These are phyloP conservation scores for Thalassarche chlororhynchos DNA, from an alignment of 2,113 vertebrate genomes.

Conservation along the genomic window DNA sequence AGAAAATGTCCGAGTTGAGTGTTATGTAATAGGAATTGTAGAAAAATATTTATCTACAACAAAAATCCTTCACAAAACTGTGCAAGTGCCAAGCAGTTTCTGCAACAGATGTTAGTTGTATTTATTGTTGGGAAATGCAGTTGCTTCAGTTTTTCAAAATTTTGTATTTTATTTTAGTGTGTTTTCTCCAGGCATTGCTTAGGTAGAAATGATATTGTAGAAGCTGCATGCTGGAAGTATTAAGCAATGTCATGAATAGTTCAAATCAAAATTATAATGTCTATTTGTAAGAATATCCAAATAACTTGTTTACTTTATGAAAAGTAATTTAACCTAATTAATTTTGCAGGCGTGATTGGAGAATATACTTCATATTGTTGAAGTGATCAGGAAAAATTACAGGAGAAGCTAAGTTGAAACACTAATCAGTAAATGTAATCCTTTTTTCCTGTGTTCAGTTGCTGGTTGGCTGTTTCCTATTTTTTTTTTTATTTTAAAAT, in stretches of 20 bases:
- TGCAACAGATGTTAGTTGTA: constrained; percentile 72
- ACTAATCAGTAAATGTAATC: constrained; percentile 33
- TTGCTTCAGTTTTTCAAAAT: constrained; percentile 54
- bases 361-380: constrained; percentile 47
- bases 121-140: constrained; percentile 49
- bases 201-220: neutral
- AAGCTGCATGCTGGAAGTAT: neutral
- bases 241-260: neutral
- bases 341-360: constrained; percentile 32
- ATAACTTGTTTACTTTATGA: constrained; percentile 32
- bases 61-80: constrained; percentile 48
- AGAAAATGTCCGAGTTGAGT: constrained; percentile 2
- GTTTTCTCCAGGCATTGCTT: constrained; percentile 10
- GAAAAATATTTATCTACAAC: constrained; percentile 49
- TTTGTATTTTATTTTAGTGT: neutral
- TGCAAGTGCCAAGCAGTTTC: constrained; percentile 63
- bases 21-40: constrained; percentile 1
- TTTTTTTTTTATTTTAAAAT: neutral
- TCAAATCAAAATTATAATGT: neutral
- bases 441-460: neutral
- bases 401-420: constrained; percentile 28
- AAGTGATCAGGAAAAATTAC: constrained; percentile 27
- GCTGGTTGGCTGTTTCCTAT: neutral
- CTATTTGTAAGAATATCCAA: neutral
- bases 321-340: constrained; percentile 45